A percentile compares a stretch with the other conserved stretches of the same genome.
Evolutionary conservation across 35 echinoderm and acorn worm species (phyloP).

Genomic region (Anneissia japonica): DNA sequence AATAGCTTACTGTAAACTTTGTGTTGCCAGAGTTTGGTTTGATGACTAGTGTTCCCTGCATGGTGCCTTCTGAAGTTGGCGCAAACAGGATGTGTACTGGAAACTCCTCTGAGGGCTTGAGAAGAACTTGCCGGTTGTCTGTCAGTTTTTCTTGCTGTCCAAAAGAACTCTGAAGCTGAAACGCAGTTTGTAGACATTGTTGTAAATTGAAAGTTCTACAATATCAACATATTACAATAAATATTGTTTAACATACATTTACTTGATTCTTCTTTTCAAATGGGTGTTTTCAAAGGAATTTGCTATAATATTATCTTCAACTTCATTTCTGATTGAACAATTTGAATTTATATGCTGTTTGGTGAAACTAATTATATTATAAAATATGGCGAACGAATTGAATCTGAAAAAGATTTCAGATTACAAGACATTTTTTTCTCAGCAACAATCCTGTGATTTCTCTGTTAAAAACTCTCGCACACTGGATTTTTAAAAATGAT

Average conservation of each 20-base stretch:
- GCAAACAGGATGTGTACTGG: conserved; percentile 68
- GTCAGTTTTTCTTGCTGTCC: conserved; percentile 35
- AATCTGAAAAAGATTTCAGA: no score
- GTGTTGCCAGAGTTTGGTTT: conserved; percentile 44
- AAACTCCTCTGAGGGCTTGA: conserved; percentile 47
- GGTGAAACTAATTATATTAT: no score
- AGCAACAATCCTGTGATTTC: no score
- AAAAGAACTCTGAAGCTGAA: conserved; percentile 61
- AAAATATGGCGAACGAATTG: no score
- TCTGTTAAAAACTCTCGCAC: no score
- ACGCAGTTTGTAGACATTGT: background rate
- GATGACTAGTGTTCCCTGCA: conserved; percentile 48
- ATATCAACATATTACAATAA: background rate
- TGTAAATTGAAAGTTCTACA: background rate
- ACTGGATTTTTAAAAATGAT: no score
- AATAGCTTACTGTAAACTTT: conserved; percentile 74
- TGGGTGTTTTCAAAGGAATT: no score
- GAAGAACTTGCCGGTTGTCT: conserved; percentile 44
- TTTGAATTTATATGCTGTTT: no score
- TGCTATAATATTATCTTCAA: no score
- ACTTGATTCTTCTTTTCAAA: no score
- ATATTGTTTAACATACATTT: background rate
- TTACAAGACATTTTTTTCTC: no score
- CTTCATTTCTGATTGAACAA: no score
- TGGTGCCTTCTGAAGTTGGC: conserved; percentile 37